phyloP scores from a whole-genome alignment of 1,140 invertebrate genomes.

The Drosophila nebulosa region DNA sequence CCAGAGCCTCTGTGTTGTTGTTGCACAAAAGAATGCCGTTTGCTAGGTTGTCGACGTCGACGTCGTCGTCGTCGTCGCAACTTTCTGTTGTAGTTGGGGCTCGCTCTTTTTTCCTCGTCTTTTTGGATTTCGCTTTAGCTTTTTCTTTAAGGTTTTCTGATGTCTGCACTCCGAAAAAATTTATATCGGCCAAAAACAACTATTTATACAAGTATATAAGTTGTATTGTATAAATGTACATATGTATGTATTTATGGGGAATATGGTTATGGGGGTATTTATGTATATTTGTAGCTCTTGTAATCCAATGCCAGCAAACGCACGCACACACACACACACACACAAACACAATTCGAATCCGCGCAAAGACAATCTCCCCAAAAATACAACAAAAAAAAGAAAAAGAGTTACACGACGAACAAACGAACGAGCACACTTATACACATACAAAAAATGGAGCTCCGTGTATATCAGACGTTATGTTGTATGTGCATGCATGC shows the following conservation, averaged over 20 bases:
- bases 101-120: slow-evolving; percentile 30
- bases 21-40: slow-evolving; percentile 80
- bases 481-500: background rate
- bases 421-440: background rate
- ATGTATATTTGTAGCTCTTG: slow-evolving; percentile 16
- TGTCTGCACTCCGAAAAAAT: slow-evolving; percentile 1
- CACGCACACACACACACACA: slow-evolving; percentile 31
- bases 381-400: slow-evolving; percentile 31
- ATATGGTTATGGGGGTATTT: background rate
- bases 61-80: slow-evolving; percentile 47
- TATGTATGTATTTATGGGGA: background rate
- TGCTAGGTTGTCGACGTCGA: slow-evolving; percentile 69
- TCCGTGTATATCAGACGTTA: slow-evolving; percentile 14
- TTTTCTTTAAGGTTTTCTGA: slow-evolving; percentile 43
- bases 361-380: slow-evolving; percentile 30
- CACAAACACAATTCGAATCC: slow-evolving; percentile 37
- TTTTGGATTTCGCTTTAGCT: slow-evolving; percentile 36
- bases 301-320: slow-evolving; percentile 43
- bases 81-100: slow-evolving; percentile 48
- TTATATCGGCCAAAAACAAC: background rate
- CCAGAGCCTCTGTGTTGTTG: slow-evolving; percentile 62
- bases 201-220: background rate
- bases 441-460: slow-evolving; percentile 24
- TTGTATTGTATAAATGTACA: too few species aligned
- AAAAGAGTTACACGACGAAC: slow-evolving; percentile 34